These are phyloP conservation scores for Amblyopsis rosae DNA, from an alignment of 2,113 vertebrate genomes.

Conservation along the genomic window DNA sequence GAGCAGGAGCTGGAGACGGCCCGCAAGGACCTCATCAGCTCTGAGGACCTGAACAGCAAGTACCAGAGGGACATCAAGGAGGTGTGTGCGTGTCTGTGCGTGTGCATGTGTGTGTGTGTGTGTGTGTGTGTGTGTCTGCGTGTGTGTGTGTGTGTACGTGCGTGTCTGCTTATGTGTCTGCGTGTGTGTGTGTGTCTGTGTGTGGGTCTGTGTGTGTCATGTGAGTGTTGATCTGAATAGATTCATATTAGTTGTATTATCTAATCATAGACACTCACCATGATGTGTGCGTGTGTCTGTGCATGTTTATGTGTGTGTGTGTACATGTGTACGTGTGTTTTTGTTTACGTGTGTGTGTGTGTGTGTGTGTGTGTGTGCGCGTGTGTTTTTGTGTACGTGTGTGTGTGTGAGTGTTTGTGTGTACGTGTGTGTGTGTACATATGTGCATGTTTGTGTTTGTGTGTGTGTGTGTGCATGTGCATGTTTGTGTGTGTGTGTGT, in stretches of 20 bases:
- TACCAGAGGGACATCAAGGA: slow-evolving; percentile 98
- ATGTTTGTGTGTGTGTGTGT: no score
- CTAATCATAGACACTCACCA: not conserved
- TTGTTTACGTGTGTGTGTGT: not conserved
- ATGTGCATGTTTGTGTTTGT: not conserved
- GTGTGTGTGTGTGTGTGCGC: not conserved
- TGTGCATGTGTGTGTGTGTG: slow-evolving; percentile 4
- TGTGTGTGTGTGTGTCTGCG: not conserved
- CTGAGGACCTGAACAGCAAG: slow-evolving; percentile 97
- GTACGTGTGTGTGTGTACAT: not conserved
- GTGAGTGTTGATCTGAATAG: not conserved
- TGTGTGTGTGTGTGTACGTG: no score
- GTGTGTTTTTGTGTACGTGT: not conserved
- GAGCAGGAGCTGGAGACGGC: slow-evolving; percentile 97
- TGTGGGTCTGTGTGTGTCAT: not conserved
- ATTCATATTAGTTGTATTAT: not conserved
- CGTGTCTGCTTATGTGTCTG: not conserved
- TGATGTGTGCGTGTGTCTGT: not conserved
- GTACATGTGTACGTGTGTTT: no score
- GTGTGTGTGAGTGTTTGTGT: not conserved
- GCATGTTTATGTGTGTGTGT: no score
- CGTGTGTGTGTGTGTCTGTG: not conserved
- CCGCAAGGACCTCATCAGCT: slow-evolving; percentile 97
- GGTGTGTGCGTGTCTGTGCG: slow-evolving; percentile 71
- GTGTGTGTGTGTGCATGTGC: not conserved